These are phyloP conservation scores for Hepsetus odoe DNA, from an alignment of 2,113 vertebrate genomes.

Conservation along the genomic window DNA sequence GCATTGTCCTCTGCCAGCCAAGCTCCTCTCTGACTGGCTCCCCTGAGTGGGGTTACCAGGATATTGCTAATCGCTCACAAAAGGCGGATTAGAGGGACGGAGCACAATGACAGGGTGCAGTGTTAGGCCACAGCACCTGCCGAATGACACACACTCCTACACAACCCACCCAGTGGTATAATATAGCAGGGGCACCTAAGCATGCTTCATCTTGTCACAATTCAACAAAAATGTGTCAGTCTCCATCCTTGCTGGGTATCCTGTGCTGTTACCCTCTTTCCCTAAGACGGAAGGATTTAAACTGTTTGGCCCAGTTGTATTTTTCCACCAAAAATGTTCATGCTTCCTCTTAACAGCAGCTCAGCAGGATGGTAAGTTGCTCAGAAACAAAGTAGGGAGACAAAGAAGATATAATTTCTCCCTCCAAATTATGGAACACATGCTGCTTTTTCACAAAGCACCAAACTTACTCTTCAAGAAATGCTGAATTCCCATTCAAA, in stretches of 20 bases:
- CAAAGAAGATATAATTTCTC: neutral
- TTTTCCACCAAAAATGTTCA: too few relatives aligned
- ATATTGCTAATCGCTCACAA: conserved; percentile 77
- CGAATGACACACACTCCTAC: conserved; percentile 36
- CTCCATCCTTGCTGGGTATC: too few relatives aligned
- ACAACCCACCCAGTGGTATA: conserved; percentile 11
- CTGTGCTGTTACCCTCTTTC: neutral
- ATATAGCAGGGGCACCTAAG: neutral
- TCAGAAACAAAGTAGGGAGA: too few relatives aligned
- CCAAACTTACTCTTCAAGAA: neutral
- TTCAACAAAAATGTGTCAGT: neutral
- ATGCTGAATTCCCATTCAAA: conserved; percentile 16
- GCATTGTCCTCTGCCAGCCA: conserved; percentile 73
- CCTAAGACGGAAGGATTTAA: too few relatives aligned
- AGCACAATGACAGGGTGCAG: conserved; percentile 66
- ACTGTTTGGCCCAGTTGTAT: too few relatives aligned
- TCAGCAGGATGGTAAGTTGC: too few relatives aligned
- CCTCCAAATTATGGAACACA: conserved; percentile 5
- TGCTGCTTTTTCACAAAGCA: conserved; percentile 27
- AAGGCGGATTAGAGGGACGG: conserved; percentile 70
- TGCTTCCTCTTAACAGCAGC: too few relatives aligned
- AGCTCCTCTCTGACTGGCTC: conserved; percentile 52
- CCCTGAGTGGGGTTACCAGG: conserved; percentile 63
- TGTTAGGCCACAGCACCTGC: conserved; percentile 74
- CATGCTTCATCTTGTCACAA: neutral